Conservation (phyloP, 2,888 invertebrate genomes). For the Oasisia sp. region DNA sequence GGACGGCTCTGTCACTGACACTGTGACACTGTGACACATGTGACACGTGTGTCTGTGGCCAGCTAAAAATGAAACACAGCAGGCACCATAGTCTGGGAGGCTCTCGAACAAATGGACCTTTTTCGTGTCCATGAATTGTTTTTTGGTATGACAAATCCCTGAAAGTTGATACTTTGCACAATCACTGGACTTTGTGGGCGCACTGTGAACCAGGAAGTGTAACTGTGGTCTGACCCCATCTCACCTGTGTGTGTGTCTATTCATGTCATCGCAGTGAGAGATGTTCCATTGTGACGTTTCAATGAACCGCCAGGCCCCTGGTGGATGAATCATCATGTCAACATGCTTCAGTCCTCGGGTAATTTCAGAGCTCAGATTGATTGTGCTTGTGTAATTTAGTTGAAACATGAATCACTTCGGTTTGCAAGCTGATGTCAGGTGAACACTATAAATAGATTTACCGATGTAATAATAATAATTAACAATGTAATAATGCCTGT, state of each 20-base stretch:
- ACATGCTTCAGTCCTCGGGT: not conserved
- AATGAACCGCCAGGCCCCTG: not conserved
- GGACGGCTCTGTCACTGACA: no score
- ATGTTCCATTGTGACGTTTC: not conserved
- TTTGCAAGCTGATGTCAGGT: not conserved
- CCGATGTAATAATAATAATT: not conserved
- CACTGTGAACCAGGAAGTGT: no score
- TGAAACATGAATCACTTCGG: not conserved
- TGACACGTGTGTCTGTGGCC: no score
- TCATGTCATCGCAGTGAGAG: not conserved
- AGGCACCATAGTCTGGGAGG: no score
- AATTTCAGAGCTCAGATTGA: not conserved
- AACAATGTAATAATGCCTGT: not conserved
- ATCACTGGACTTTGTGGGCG: no score
- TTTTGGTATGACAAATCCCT: no score
- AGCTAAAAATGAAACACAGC: no score
- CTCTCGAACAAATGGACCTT: no score
- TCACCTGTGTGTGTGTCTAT: not conserved
- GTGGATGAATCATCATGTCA: not conserved
- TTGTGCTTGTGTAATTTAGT: not conserved
- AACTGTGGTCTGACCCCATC: no score
- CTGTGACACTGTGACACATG: no score
- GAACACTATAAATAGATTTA: not conserved
- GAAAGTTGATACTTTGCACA: no score
- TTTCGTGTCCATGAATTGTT: no score